Percentiles rank a stretch among this genome's conserved stretches.
Conservation (phyloP, 2,888 invertebrate species). For the Busseola fusca region DNA sequence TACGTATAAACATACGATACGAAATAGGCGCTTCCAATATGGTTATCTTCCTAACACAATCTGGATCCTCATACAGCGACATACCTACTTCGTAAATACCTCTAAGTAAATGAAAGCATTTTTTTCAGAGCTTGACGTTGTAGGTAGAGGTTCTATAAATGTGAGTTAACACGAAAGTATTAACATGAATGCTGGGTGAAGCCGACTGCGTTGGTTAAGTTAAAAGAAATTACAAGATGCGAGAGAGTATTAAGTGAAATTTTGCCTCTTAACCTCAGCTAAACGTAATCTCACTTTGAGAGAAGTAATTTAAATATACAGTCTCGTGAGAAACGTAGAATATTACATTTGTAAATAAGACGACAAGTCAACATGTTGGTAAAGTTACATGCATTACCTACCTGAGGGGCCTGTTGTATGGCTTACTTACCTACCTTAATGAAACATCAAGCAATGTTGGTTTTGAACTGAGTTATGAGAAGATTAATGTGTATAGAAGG, state of each 20-base stretch:
- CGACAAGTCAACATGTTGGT: slow-evolving; percentile 65
- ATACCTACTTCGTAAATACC: slow-evolving; percentile 31
- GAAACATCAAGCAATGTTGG: slow-evolving; percentile 57
- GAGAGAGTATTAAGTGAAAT: slow-evolving; percentile 66
- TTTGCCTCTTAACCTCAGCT: slow-evolving; percentile 67
- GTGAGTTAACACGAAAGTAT: slow-evolving; percentile 45
- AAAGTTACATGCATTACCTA: slow-evolving; percentile 54
- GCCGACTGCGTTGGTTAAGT: slow-evolving; percentile 56
- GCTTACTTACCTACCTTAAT: slow-evolving; percentile 39
- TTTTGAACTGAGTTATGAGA: slow-evolving; percentile 47
- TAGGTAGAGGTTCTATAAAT: slow-evolving; percentile 28
- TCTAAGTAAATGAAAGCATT: slow-evolving; percentile 19
- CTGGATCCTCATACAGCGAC: slow-evolving; percentile 10
- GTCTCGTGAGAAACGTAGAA: slow-evolving; percentile 62
- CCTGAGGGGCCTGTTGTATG: slow-evolving; percentile 45
- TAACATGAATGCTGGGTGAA: slow-evolving; percentile 53
- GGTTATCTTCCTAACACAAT: slow-evolving; percentile 20
- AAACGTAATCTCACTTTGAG: slow-evolving; percentile 69
- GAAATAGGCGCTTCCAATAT: slow-evolving; percentile 5
- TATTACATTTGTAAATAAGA: slow-evolving; percentile 72
- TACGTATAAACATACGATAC: no score
- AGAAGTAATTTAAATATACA: slow-evolving; percentile 70
- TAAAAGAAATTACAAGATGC: slow-evolving; percentile 69
- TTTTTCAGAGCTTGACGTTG: slow-evolving; percentile 33
- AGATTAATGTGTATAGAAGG: slow-evolving; percentile 47